A percentile compares a stretch with the other conserved stretches of the same genome.
phyloP scores from a whole-genome alignment of 1,140 invertebrate genomes.

The Sarcophaga peregrina region DNA sequence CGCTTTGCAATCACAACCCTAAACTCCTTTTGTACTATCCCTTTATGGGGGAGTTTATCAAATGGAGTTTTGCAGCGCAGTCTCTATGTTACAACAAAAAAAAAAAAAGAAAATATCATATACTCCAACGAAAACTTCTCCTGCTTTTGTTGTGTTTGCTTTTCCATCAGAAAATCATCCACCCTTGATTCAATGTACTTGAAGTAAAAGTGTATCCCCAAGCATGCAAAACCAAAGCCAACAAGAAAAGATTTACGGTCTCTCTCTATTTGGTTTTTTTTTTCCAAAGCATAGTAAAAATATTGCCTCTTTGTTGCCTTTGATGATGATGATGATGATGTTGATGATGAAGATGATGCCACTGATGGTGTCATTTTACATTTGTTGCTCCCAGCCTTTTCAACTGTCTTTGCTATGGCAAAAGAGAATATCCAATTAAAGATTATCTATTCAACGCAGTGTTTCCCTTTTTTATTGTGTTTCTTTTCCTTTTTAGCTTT shows the following conservation, averaged over 20 bases:
- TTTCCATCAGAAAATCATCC: not conserved
- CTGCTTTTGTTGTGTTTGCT: no score
- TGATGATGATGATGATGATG: no score
- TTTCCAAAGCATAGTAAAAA: not conserved
- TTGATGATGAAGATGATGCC: no score
- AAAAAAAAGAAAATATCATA: no score
- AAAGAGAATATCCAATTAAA: not conserved
- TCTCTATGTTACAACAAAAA: not conserved
- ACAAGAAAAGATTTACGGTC: not conserved
- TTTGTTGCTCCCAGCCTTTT: slow-evolving; percentile 10
- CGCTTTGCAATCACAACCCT: not conserved
- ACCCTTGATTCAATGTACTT: not conserved
- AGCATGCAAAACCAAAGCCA: not conserved
- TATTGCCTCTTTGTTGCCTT: not conserved
- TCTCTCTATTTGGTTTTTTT: not conserved
- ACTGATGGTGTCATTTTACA: slow-evolving; percentile 11
- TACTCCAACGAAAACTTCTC: no score
- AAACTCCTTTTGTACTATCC: no score
- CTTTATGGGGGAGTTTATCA: not conserved
- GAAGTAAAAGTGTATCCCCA: not conserved
- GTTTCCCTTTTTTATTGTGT: not conserved
- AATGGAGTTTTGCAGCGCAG: not conserved
- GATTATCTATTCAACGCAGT: not conserved
- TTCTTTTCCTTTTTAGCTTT: not conserved
- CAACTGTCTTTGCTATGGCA: not conserved